phyloP scores from a whole-genome alignment of 2,888 invertebrate genomes.

The Atherix ibis region DNA sequence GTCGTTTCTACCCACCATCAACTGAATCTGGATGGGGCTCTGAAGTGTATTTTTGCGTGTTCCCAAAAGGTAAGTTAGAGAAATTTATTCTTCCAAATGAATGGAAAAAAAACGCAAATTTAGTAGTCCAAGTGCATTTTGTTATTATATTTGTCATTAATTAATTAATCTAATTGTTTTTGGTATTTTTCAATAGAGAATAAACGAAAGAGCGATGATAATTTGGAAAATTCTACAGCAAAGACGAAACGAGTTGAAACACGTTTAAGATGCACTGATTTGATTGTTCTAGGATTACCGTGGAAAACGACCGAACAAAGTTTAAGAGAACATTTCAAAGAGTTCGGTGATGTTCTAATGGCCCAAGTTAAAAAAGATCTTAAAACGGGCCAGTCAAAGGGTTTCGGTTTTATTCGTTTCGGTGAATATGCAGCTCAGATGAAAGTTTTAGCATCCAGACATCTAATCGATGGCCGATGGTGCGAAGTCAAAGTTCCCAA shows the following conservation, averaged over 20 bases:
- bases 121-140: neutral
- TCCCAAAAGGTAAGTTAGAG: constrained; percentile 68
- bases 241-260: constrained; percentile 92
- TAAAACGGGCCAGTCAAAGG: constrained; percentile 88
- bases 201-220: constrained; percentile 91
- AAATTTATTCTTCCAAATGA: neutral
- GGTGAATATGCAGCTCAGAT: constrained; percentile 90
- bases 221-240: constrained; percentile 80
- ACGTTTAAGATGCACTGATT: constrained; percentile 82
- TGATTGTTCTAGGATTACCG: constrained; percentile 92
- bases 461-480: constrained; percentile 95
- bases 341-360: constrained; percentile 95
- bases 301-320: constrained; percentile 97
- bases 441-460: constrained; percentile 83
- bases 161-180: neutral
- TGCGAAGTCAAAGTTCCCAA: constrained; percentile 98
- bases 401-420: constrained; percentile 97
- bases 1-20: constrained; percentile 74
- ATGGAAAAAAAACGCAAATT: neutral
- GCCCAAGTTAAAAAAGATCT: constrained; percentile 91
- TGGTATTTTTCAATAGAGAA: constrained; percentile 42
- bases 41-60: constrained; percentile 60
- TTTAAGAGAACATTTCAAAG: constrained; percentile 88
- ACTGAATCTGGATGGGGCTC: constrained; percentile 70
- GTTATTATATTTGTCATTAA: neutral